Evolutionary conservation across 2,113 vertebrate species (phyloP), one percentile per base, ranked within the genome.

Genomic region (Promerops cafer): DNA sequence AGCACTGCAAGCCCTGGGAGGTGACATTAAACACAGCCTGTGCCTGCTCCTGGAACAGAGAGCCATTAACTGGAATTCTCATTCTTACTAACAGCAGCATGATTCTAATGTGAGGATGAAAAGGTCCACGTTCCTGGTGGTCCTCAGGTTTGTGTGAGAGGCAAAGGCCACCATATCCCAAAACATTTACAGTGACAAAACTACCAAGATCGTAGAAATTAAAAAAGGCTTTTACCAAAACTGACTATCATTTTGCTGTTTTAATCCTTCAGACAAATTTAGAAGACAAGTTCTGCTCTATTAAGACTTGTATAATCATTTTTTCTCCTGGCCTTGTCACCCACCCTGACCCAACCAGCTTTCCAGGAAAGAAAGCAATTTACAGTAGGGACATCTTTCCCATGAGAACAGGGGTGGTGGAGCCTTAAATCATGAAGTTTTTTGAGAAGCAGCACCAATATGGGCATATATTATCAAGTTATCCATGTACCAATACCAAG

Each of bases 231-330:
- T 64, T 64, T 75, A 40, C 31, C 9, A 1, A 18, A 69, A 57
- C 18, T 57, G 44, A 49, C 27, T 44, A 66, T 53, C 23, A 79
- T 57, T 71, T 84, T 70, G n/a, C 27, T 59, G 6, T 1, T 88
- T 83, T 35, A 82, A 83, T 79, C 87, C 50, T 86, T 91, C 75
- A 61, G 65, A 69, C 16, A 78, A 52, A 83, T 61, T 74, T 33
- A 69, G 42, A 89, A 86, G 50, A 66, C 47, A 71, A 65, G 24
- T 78, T 79, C 78, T 75, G 14, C 44, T 86, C 26, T 82, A 20
- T 24, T 33, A 90, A 66, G 42, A 68, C 11, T 27, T 47, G 33
- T 3, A 26, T 11, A 11, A 60, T n/a, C 47, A 13, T 69, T 70
- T 63, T 44, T 24, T 16, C 14, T 78, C 6, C 24, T 23, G 18